A percentile compares a stretch with the other conserved stretches of the same genome.
phyloP scores from a whole-genome alignment of 2,113 vertebrate genomes.

The Chloropsis cyanopogon region DNA sequence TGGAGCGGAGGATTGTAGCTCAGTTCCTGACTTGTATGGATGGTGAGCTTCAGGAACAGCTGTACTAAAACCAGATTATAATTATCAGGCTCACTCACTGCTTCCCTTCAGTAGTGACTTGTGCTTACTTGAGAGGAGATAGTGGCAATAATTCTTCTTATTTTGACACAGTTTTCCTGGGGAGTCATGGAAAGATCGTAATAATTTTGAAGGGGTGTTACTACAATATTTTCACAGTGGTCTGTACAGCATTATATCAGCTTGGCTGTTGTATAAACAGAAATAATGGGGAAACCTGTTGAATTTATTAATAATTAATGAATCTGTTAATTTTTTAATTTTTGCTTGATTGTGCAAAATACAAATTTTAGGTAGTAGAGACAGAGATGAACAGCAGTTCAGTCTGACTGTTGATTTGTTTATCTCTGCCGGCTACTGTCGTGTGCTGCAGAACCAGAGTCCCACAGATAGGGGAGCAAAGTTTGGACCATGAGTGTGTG shows the following conservation, averaged over 20 bases:
- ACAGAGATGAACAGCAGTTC: not conserved
- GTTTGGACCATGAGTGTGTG: not conserved
- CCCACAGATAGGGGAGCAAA: not conserved
- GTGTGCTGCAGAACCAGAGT: not conserved
- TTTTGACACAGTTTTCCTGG: not conserved
- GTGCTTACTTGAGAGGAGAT: not conserved
- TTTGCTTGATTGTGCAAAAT: not conserved
- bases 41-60: slow-evolving; percentile 71
- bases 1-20: slow-evolving; percentile 96
- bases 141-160: not conserved
- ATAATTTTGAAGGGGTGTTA: not conserved
- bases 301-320: not conserved
- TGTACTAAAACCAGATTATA: not conserved
- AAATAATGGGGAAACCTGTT: not conserved
- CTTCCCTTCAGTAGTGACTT: not conserved
- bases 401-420: not conserved
- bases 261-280: not conserved
- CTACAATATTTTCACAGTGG: not conserved
- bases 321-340: not conserved
- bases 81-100: not conserved
- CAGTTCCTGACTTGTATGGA: slow-evolving; percentile 98
- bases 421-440: not conserved
- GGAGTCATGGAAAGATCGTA: not conserved
- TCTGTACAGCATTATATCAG: not conserved
- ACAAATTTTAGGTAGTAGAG: not conserved